These are phyloP conservation scores for Anoplius nigerrimus DNA, from an alignment of 2,888 invertebrate genomes.

Conservation along the genomic window DNA sequence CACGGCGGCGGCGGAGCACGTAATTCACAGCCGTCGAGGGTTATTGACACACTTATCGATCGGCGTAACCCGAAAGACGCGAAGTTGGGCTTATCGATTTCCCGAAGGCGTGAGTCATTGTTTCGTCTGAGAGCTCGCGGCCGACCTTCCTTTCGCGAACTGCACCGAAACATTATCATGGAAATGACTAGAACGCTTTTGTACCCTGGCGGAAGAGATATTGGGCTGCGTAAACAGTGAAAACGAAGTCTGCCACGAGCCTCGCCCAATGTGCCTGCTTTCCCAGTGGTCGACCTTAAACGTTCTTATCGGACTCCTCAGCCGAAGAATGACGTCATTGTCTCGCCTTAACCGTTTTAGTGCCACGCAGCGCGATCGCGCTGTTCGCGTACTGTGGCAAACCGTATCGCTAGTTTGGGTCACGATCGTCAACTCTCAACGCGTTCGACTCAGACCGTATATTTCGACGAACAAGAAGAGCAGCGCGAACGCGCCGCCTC, in stretches of 20 bases:
- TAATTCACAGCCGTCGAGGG: not conserved
- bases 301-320: not conserved
- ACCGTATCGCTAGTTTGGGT: too few relatives aligned
- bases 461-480: too few relatives aligned
- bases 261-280: not conserved
- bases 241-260: constrained; percentile 21
- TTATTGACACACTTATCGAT: not conserved
- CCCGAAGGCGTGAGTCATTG: constrained; percentile 30
- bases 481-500: too few relatives aligned
- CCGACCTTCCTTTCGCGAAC: not conserved
- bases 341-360: too few relatives aligned
- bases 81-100: constrained; percentile 20
- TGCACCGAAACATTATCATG: not conserved
- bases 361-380: too few relatives aligned
- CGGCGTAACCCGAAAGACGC: too few relatives aligned
- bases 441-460: too few relatives aligned
- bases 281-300: not conserved
- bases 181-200: too few relatives aligned
- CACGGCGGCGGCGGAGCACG: too few relatives aligned
- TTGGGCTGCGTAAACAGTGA: not conserved
- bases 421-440: too few relatives aligned
- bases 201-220: not conserved
- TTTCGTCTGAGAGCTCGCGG: constrained; percentile 30
- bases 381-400: too few relatives aligned
- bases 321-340: constrained; percentile 53